Conservation (phyloP, 2,797 vertebrate genomes). For the Anisognathus igniventris region DNA sequence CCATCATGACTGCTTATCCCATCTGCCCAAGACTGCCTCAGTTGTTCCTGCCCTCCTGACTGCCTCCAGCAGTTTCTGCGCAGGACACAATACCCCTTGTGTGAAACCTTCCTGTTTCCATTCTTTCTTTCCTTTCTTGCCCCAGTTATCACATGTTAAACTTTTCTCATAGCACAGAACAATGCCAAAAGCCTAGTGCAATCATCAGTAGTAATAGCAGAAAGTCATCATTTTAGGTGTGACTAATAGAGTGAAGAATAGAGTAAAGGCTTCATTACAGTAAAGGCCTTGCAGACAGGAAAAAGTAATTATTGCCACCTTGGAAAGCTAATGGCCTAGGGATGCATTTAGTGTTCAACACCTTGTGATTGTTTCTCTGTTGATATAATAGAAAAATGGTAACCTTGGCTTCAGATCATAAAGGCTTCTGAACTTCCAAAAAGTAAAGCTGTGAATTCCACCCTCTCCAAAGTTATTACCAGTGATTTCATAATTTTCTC, state of each 20-base stretch:
- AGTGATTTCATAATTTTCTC: neutral
- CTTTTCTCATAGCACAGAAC: neutral
- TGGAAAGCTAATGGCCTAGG: neutral
- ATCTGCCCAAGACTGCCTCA: neutral
- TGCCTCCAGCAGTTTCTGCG: neutral
- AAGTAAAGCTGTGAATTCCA: neutral
- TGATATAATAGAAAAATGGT: neutral
- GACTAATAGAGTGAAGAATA: neutral
- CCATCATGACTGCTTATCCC: neutral
- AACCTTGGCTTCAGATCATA: neutral
- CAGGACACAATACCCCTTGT: neutral
- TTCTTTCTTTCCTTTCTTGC: neutral
- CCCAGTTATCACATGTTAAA: neutral
- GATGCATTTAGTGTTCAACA: neutral
- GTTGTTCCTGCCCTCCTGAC: neutral
- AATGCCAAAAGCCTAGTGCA: neutral
- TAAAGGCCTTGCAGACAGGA: neutral
- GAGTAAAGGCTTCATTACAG: neutral
- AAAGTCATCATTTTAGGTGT: neutral
- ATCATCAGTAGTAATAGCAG: neutral
- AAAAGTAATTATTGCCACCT: neutral
- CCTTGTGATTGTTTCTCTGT: neutral
- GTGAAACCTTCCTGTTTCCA: neutral
- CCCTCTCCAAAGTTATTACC: neutral
- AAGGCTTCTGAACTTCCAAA: neutral